phyloP scores from a whole-genome alignment of 2,113 vertebrate genomes.

The Baryphthengus martii region DNA sequence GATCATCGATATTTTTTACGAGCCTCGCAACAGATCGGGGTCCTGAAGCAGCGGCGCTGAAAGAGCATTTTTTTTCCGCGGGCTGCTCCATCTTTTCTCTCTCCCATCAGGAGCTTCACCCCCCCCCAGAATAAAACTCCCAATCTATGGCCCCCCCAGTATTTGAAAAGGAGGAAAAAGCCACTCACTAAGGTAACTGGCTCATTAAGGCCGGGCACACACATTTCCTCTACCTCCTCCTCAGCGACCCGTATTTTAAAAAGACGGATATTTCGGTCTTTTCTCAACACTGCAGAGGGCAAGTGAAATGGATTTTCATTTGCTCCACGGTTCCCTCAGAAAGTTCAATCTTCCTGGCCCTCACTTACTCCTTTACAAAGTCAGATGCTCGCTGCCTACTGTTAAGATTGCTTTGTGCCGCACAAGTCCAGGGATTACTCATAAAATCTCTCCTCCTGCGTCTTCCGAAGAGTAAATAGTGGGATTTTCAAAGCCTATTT shows the following conservation, averaged over 20 bases:
- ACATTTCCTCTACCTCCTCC: not conserved
- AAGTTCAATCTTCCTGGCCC: not conserved
- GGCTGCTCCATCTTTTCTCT: not conserved
- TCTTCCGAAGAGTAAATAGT: slow-evolving; percentile 4
- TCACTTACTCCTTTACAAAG: not conserved
- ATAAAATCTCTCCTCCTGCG: slow-evolving; percentile 1
- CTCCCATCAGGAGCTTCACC: not conserved
- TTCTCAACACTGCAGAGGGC: not conserved
- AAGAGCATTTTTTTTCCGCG: not conserved
- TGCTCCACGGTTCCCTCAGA: not conserved
- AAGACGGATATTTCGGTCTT: not conserved
- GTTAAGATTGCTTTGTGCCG: not conserved
- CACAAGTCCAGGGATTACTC: slow-evolving; percentile 15
- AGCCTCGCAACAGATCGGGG: not conserved
- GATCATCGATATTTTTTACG: not conserved
- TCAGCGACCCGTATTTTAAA: not conserved
- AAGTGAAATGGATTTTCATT: not conserved
- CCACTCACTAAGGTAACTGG: not conserved
- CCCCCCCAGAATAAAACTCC: not conserved
- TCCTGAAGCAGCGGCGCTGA: not conserved
- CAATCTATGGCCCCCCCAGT: not conserved
- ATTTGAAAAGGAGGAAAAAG: not conserved
- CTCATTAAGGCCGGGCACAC: not conserved
- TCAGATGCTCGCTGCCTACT: not conserved
- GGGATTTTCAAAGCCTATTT: slow-evolving; percentile 39